Evolutionary conservation across 2,888 invertebrate species (phyloP), one percentile per base, ranked within the genome.

Genomic region (Melolontha melolontha): DNA sequence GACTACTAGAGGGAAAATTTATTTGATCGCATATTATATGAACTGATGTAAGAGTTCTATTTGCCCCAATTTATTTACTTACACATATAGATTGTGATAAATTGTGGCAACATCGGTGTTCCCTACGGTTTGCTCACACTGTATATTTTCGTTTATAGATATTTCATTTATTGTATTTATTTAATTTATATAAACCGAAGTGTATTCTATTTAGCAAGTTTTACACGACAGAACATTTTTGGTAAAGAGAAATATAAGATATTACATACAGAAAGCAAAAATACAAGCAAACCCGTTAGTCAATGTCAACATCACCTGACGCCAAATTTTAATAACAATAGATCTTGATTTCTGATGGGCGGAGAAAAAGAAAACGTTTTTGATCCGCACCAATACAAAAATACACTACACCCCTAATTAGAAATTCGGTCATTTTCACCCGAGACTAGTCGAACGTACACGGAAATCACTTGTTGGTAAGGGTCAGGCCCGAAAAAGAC

Each of bases 251-350:
- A 8, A 8, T 34, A 1, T 34, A 11, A 42, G 11, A 14, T 22
- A 5, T 49, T 17, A 50, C 8, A 34, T 29, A 12, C 34, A 29
- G 12, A 52, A 10, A 22, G 22, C 10, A 10, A 22, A 44, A 44
- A 62, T 14, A 47, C n/a, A 27, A 47, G 47, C 51, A 51, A 17
- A 17, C 11, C 42, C 16, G 62, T 62, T 44, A 22, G 27, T 40
- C 51, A 63, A 64, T 74, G 77, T 77, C 76, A 77, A 73, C 70
- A 73, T 77, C 78, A 79, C 78, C 78, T 79, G 79, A 79, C 76
- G 74, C 65, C 71, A 72, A 74, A 79, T 80, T 80, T 77, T 75
- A 80, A 80, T 80, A 76, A 80, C 79, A 80, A 81, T 80, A 73
- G 75, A 51, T 69, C 70, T 73, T 79, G 79, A 79, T 79, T 79